A percentile compares a stretch with the other conserved stretches of the same genome.
Evolutionary conservation across 1,140 invertebrate species (phyloP).

Genomic region (Lucilia cuprina): DNA sequence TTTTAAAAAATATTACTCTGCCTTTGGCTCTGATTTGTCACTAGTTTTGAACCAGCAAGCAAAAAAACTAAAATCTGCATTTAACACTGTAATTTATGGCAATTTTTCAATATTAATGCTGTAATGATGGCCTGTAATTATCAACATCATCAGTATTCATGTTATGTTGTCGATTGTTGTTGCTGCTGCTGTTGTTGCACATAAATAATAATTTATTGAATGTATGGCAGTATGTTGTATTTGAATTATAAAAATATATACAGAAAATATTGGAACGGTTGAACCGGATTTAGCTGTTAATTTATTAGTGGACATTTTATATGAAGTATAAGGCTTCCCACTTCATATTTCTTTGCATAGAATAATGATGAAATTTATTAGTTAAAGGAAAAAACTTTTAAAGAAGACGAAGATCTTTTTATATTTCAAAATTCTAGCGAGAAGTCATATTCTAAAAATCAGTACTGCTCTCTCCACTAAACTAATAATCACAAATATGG

Average conservation of each 20-base stretch:
- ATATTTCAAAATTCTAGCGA: too few relatives aligned
- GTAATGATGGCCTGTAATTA: conserved; percentile 34
- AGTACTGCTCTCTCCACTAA: too few relatives aligned
- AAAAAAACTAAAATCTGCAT: background rate
- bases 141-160: conserved; percentile 30
- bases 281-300: background rate
- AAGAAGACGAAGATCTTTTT: too few relatives aligned
- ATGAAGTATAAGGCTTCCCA: too few relatives aligned
- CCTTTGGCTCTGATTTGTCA: conserved; percentile 27
- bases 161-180: background rate
- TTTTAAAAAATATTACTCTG: background rate
- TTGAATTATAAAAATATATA: background rate
- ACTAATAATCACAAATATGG: too few relatives aligned
- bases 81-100: conserved; percentile 32
- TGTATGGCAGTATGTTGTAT: background rate
- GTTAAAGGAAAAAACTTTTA: too few relatives aligned
- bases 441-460: too few relatives aligned
- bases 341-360: too few relatives aligned
- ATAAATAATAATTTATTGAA: conserved; percentile 13
- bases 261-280: background rate
- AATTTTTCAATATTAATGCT: conserved; percentile 30
- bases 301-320: too few relatives aligned
- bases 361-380: too few relatives aligned
- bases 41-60: background rate
- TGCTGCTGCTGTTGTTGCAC: background rate